These are phyloP conservation scores for Platyura marginata DNA, from an alignment of 1,140 invertebrate genomes.

Conservation along the genomic window DNA sequence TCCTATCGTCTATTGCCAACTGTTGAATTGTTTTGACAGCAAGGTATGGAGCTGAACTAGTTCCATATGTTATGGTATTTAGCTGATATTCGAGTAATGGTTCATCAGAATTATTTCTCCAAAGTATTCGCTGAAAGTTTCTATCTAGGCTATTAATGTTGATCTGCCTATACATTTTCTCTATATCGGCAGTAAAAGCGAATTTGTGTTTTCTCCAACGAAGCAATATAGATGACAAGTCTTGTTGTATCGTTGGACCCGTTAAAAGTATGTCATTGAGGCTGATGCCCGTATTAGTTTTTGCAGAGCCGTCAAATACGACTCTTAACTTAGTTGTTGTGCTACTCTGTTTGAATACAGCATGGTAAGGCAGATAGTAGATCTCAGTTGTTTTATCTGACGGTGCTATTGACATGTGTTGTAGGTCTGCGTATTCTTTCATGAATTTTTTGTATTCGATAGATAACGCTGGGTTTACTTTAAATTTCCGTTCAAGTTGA, in stretches of 20 bases:
- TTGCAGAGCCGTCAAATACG: slow-evolving; percentile 13
- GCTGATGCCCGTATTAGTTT: slow-evolving; percentile 7
- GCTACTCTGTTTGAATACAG: slow-evolving; percentile 13
- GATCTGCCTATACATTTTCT: slow-evolving; percentile 18
- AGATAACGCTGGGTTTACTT: background rate
- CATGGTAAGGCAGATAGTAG: slow-evolving; percentile 16
- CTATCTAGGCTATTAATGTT: slow-evolving; percentile 7
- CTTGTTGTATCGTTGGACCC: slow-evolving; percentile 17
- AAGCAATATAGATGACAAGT: slow-evolving; percentile 19
- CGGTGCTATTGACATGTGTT: slow-evolving; percentile 1
- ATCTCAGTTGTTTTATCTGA: background rate
- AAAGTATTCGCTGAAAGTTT: slow-evolving; percentile 20
- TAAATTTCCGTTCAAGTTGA: slow-evolving; percentile 6
- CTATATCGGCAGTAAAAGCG: slow-evolving; percentile 13
- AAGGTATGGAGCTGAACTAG: slow-evolving; percentile 9
- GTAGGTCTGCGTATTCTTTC: slow-evolving; percentile 2
- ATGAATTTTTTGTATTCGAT: slow-evolving; percentile 3
- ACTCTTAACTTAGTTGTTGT: slow-evolving; percentile 13
- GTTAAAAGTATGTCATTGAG: slow-evolving; percentile 17
- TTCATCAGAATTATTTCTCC: slow-evolving; percentile 9
- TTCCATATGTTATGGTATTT: slow-evolving; percentile 16
- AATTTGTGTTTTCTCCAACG: slow-evolving; percentile 16
- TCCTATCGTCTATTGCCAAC: background rate
- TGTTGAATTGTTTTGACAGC: slow-evolving; percentile 3
- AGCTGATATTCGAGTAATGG: background rate